Percentiles rank a stretch among this genome's conserved stretches.
Conservation (phyloP, 2,797 vertebrate genomes). For the Sardinella longiceps region DNA sequence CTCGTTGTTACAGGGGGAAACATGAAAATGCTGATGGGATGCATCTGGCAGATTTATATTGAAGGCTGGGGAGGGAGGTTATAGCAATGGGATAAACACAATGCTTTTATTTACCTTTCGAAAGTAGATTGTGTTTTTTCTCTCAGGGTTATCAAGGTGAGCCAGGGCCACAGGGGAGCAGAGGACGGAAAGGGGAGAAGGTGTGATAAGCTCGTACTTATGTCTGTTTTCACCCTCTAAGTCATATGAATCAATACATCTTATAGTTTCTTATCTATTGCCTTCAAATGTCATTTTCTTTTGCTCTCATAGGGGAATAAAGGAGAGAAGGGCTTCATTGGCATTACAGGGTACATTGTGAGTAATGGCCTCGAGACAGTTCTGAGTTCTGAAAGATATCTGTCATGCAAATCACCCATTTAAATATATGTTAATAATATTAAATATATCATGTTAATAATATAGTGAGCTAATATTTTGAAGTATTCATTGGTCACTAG, state of each 20-base stretch:
- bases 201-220: constrained; percentile 51
- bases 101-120: neutral
- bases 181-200: constrained; percentile 71
- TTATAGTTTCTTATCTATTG: neutral
- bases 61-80: neutral
- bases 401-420: neutral
- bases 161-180: constrained; percentile 68
- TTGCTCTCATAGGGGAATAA: constrained; percentile 68
- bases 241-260: neutral
- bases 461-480: neutral
- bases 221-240: neutral
- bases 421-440: too few relatives aligned
- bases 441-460: too few relatives aligned
- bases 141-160: constrained; percentile 77
- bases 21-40: neutral
- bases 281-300: constrained; percentile 31
- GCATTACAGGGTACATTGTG: constrained; percentile 74
- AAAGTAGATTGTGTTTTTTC: constrained; percentile 1
- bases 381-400: neutral
- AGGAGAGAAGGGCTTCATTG: constrained; percentile 63
- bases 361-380: constrained; percentile 40
- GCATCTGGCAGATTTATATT: neutral
- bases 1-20: constrained; percentile 1
- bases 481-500: neutral
- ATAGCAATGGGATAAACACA: neutral